A percentile compares a stretch with the other conserved stretches of the same genome.
phyloP scores from a whole-genome alignment of 2,888 invertebrate species.

The Sceliomorpha sp. region DNA sequence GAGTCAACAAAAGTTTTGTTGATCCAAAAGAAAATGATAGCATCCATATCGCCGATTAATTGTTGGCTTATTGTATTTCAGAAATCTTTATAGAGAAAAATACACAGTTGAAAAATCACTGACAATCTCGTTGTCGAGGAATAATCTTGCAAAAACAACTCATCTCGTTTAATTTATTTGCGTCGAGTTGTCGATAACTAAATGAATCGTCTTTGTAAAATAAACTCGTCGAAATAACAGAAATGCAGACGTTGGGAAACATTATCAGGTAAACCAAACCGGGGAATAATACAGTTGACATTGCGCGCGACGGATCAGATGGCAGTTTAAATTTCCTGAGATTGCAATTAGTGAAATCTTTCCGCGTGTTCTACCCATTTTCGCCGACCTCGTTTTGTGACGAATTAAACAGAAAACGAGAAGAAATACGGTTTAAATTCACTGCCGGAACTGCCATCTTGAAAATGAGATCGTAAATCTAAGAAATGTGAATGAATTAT shows the following conservation, averaged over 20 bases:
- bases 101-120: no score
- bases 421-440: constrained; percentile 47
- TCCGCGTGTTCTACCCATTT: constrained; percentile 41
- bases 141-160: no score
- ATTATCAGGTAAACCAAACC: neutral
- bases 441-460: constrained; percentile 40
- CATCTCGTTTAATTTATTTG: no score
- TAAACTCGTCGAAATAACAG: no score
- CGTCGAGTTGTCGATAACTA: no score
- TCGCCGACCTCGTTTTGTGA: constrained; percentile 39
- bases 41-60: no score
- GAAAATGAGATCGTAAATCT: constrained; percentile 53
- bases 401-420: constrained; percentile 49
- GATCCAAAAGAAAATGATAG: no score
- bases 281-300: constrained; percentile 9
- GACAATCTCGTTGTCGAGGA: no score
- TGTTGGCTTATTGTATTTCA: no score
- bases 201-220: no score
- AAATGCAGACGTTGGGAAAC: neutral
- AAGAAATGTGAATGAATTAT: constrained; percentile 52
- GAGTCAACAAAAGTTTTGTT: no score
- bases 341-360: constrained; percentile 58
- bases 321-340: constrained; percentile 54
- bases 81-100: no score
- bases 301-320: constrained; percentile 33